These are phyloP conservation scores for Rhamphomyia laevipes DNA, from an alignment of 2,888 invertebrate genomes.

Conservation along the genomic window DNA sequence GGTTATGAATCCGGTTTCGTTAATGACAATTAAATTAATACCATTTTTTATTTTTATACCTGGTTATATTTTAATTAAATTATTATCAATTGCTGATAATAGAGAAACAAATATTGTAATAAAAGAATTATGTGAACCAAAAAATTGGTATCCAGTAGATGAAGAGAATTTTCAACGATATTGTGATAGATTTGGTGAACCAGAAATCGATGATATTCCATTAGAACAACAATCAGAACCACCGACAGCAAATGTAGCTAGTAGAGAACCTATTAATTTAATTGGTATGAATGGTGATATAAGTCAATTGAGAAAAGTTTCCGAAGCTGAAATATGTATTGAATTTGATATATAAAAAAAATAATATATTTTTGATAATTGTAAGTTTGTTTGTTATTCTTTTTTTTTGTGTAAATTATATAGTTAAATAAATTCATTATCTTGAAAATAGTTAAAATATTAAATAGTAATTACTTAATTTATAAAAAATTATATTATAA, in stretches of 20 bases:
- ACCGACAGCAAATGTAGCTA: background rate
- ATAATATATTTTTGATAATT: background rate
- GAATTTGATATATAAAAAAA: background rate
- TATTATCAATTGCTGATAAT: background rate
- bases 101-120: background rate
- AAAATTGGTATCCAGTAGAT: background rate
- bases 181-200: background rate
- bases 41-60: slow-evolving; percentile 2
- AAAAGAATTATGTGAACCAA: slow-evolving; percentile 1
- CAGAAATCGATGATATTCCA: slow-evolving; percentile 2
- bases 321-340: background rate
- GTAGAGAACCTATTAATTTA: background rate
- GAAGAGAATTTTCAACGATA: background rate
- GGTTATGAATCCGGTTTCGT: background rate
- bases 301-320: slow-evolving; percentile 1
- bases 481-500: no score
- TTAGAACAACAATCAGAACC: background rate
- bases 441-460: no score
- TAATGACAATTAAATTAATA: background rate
- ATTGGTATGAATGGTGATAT: background rate
- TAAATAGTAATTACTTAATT: no score
- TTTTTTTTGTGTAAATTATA: no score
- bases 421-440: no score
- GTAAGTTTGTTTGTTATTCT: no score
- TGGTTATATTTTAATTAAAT: slow-evolving; percentile 1